A percentile compares a stretch with the other conserved stretches of the same genome.
Conservation (phyloP, 2,113 vertebrate species). For the Azemiops feae region DNA sequence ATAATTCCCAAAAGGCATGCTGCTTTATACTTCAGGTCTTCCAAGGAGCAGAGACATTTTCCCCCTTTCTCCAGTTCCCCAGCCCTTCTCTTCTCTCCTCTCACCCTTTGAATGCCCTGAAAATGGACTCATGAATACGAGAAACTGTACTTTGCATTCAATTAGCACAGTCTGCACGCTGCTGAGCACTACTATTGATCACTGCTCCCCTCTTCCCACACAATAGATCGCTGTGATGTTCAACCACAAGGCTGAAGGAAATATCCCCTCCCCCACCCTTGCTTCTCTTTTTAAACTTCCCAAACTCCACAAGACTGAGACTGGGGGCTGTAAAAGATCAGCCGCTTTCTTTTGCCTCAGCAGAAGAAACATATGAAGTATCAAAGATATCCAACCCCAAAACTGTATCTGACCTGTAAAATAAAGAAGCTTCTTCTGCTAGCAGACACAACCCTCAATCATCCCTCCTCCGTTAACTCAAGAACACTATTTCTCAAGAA, state of each 20-base stretch:
- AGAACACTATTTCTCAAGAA: neutral
- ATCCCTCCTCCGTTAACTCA: neutral
- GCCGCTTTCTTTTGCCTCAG: neutral
- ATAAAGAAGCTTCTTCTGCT: neutral
- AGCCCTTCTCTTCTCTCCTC: conserved; percentile 7
- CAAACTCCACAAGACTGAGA: conserved; percentile 3
- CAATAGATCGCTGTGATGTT: conserved; percentile 44
- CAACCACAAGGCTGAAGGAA: conserved; percentile 14
- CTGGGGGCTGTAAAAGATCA: neutral
- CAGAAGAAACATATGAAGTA: neutral
- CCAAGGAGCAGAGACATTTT: no score
- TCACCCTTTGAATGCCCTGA: neutral
- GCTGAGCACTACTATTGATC: conserved; percentile 58
- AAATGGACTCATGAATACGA: neutral
- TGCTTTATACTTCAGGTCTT: neutral
- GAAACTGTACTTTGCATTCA: conserved; percentile 51
- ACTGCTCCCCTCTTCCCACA: neutral
- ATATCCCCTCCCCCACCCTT: neutral
- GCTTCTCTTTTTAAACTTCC: conserved; percentile 48
- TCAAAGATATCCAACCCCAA: neutral
- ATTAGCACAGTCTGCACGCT: conserved; percentile 69
- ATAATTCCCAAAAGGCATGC: neutral
- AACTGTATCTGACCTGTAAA: neutral
- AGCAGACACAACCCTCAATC: neutral
- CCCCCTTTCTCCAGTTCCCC: conserved; percentile 29